Evolutionary conservation across 2,113 vertebrate genomes (phyloP), one percentile per base, ranked within the genome.

Genomic region (Corythornis madagascariensis): DNA sequence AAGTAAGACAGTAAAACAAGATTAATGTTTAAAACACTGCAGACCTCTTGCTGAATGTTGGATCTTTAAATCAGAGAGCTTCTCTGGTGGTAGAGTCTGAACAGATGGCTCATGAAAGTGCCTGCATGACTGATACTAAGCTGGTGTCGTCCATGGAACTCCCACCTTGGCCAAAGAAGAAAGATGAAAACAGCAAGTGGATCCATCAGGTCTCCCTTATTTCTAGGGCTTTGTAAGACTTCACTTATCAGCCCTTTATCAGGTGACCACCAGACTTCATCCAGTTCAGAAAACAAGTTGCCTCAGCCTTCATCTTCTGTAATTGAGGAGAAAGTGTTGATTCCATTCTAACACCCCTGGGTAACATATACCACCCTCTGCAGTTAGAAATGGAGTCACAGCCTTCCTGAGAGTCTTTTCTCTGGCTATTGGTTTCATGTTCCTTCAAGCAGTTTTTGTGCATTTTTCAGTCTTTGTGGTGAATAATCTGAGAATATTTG

Each of bases 401-500:
- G 50, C 71, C 50, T 90, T 86, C 52, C 72, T 81, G 64, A 43
- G 64, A 80, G 29, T 52, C 52, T 52, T n/a, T 17, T 35, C 76
- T 57, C 24, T 67, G 22, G 15, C 59, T 89, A 0, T 28, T 82
- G 43, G 35, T 50, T 92, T 86, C 5, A 0, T 74, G 16, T 75
- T 86, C 50, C 52, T 94, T 74, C 38, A 40, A 80, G 31, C 56
- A 77, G 16, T 53, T 77, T 73, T 66, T 92, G 63, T 24, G 9
- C 9, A 6, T 71, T 91, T 88, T 91, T 71, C 60, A 77, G 5
- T 25, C 43, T 73, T 80, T 35, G 12, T 87, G 57, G n/a, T 83
- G 94, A 91, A 79, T 43, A 59, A 26, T 86, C 78, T 81, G 43
- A 56, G 88, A 66, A 80, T 85, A 56, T 66, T 89, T 79, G 79